These are phyloP conservation scores for Cremastinae sp. DNA, from an alignment of 2,888 invertebrate genomes.

Conservation along the genomic window DNA sequence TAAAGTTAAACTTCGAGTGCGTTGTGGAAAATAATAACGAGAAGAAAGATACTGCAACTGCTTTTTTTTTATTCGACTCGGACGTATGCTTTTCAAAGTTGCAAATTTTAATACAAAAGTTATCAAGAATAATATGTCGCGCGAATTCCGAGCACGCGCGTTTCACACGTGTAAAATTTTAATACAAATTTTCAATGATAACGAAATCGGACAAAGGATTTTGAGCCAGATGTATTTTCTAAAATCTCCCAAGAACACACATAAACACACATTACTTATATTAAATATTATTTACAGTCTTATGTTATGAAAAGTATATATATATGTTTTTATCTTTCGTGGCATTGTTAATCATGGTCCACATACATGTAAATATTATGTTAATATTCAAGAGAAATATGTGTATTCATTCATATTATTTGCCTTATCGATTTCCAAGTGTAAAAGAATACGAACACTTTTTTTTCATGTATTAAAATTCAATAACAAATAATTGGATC, in stretches of 20 bases:
- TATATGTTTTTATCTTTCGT: conserved; percentile 75
- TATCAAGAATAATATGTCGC: neutral
- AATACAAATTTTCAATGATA: neutral
- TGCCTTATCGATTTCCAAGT: conserved; percentile 52
- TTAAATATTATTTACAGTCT: conserved; percentile 76
- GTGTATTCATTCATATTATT: conserved; percentile 49
- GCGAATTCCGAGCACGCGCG: conserved; percentile 11
- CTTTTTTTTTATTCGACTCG: conserved; percentile 18
- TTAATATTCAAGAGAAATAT: conserved; percentile 66
- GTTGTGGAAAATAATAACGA: neutral
- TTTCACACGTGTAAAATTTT: neutral
- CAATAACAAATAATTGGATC: conserved; percentile 66
- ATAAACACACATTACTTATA: conserved; percentile 63
- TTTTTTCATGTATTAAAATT: conserved; percentile 51
- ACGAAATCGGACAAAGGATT: neutral
- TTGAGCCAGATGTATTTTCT: conserved; percentile 70
- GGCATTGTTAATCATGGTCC: conserved; percentile 72
- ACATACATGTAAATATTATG: conserved; percentile 74
- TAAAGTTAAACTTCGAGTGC: conserved; percentile 5
- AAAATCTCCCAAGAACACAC: conserved; percentile 65
- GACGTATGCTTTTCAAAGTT: conserved; percentile 11
- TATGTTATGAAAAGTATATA: conserved; percentile 77
- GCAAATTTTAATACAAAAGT: conserved; percentile 10
- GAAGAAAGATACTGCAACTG: neutral
- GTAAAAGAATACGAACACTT: conserved; percentile 51